phyloP scores from a whole-genome alignment of 1,140 invertebrate species.

The Heterodera carotae region DNA sequence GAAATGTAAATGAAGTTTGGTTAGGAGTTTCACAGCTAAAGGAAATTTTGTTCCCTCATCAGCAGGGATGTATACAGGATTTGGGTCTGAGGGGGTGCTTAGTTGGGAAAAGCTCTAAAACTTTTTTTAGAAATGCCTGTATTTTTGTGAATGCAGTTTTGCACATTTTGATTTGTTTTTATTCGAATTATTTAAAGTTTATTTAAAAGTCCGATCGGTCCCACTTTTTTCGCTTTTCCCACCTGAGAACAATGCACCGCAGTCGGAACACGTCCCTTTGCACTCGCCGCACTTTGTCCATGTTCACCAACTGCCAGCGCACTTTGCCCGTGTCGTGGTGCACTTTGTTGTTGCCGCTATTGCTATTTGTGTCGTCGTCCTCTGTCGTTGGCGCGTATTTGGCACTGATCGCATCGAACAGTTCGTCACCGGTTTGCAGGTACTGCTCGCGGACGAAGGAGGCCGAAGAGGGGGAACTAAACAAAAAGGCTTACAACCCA shows the following conservation, averaged over 20 bases:
- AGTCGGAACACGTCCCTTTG: conserved; percentile 28
- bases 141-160: too few relatives aligned
- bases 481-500: conserved; percentile 18
- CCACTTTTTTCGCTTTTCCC: too few relatives aligned
- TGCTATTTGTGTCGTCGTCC: not conserved
- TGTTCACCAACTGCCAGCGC: conserved; percentile 42
- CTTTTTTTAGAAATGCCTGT: too few relatives aligned
- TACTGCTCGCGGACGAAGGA: conserved; percentile 45
- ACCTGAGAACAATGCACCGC: conserved; percentile 28
- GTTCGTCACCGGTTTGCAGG: conserved; percentile 37
- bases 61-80: too few relatives aligned
- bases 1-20: too few relatives aligned
- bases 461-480: conserved; percentile 45
- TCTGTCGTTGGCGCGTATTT: conserved; percentile 25
- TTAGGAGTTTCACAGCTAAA: too few relatives aligned
- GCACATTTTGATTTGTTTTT: too few relatives aligned
- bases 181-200: too few relatives aligned
- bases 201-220: too few relatives aligned
- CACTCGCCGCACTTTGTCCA: conserved; percentile 35
- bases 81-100: too few relatives aligned
- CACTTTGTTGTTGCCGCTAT: conserved; percentile 1
- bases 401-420: conserved; percentile 30
- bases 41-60: too few relatives aligned
- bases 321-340: not conserved
- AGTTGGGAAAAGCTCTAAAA: too few relatives aligned